phyloP scores from a whole-genome alignment of 2,888 invertebrate genomes.

The Patella caerulea region DNA sequence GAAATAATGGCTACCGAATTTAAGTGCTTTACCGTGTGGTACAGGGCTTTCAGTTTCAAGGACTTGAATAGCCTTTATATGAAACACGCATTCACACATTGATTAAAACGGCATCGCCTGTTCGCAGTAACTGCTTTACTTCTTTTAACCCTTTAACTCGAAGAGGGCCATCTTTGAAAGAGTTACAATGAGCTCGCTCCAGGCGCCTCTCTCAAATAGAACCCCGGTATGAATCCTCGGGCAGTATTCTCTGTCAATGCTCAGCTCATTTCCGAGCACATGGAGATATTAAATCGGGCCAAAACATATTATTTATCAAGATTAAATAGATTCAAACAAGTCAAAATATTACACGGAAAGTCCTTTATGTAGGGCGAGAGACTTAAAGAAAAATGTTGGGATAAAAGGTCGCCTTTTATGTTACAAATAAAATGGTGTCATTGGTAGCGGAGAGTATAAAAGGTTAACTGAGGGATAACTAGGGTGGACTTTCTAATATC shows the following conservation, averaged over 20 bases:
- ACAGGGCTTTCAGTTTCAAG: slow-evolving; percentile 2
- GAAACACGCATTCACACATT: slow-evolving; percentile 16
- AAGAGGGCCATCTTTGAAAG: slow-evolving; percentile 20
- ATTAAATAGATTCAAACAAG: slow-evolving; percentile 20
- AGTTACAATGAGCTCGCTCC: slow-evolving; percentile 20
- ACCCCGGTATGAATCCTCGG: slow-evolving; percentile 13
- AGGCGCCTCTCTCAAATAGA: slow-evolving; percentile 9
- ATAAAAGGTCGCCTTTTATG: no score
- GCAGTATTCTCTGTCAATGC: slow-evolving; percentile 15
- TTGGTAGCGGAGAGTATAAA: no score
- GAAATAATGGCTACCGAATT: slow-evolving; percentile 5
- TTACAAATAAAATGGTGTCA: no score
- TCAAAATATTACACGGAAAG: not conserved
- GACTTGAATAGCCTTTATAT: slow-evolving; percentile 9
- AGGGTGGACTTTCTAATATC: no score
- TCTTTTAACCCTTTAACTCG: slow-evolving; percentile 21
- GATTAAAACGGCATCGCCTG: slow-evolving; percentile 23
- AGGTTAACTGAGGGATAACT: no score
- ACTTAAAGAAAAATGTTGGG: no score
- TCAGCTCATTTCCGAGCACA: slow-evolving; percentile 23
- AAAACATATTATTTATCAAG: slow-evolving; percentile 28
- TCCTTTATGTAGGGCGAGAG: no score
- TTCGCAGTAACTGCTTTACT: slow-evolving; percentile 13
- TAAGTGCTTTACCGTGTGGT: slow-evolving; percentile 13
- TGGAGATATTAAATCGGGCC: slow-evolving; percentile 24